Evolutionary conservation across 2,113 vertebrate species (phyloP), one percentile per base, ranked within the genome.

Genomic region (Rhinopomastus cyanomelas): DNA sequence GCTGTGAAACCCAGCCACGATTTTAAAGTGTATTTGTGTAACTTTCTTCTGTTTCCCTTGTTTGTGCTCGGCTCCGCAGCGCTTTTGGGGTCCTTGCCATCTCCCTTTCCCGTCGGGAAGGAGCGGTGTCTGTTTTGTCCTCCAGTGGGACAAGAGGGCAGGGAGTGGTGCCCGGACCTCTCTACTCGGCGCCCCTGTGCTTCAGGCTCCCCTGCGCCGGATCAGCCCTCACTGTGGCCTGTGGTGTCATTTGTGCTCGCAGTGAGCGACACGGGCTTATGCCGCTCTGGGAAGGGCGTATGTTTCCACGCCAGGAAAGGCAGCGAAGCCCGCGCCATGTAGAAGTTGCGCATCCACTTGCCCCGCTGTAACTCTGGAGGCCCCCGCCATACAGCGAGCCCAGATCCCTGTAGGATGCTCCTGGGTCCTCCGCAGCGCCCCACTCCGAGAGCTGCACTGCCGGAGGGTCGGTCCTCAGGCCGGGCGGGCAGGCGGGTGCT

Each of bases 21-120:
- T 79, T 89, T 92, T 85, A 93, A 84, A 86, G 73, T 6, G 2
- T 94, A 83, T 92, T 89, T 91, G 89, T 78, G 1, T 49, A 90
- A 86, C 89, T 90, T 81, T 79, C 81, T 81, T 78, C 48, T 87
- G 23, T 22, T 73, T 15, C 46, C 46, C 30, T 80, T 72, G 93
- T 80, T 87, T 53, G 83, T 11, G 1, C 46, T 75, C 6, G 9
- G 27, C 62, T 79, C 11, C 13, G 6, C 32, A 34, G 60, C 3
- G 10, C 65, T 6, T 68, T 46, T 44, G 52, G 37, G 11, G n/a
- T 72, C 6, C 53, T 7, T 20, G 27, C 15, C 51, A 25, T 1
- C 44, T n/a, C 32, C 13, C 30, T 10, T 37, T 16, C 57, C 17
- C 20, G 4, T 12, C 16, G 21, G 56, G 51, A 26, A 22, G 21